Evolutionary conservation across 1,140 invertebrate genomes (phyloP).

Genomic region (Lasaia peninsularis): DNA sequence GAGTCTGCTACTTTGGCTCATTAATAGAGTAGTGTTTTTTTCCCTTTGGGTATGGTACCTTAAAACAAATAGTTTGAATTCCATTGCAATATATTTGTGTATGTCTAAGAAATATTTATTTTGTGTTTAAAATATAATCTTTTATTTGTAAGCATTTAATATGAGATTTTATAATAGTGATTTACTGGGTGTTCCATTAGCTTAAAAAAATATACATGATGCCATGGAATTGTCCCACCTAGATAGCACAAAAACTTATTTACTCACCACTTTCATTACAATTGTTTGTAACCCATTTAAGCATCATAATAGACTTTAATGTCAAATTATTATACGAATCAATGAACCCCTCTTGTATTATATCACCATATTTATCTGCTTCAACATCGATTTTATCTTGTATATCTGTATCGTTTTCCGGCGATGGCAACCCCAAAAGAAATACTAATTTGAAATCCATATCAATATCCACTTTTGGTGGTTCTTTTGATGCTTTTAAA

Average conservation of each 20-base stretch:
- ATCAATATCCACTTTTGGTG: constrained; percentile 33
- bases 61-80: no score
- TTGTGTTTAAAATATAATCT: no score
- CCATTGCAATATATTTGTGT: no score
- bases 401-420: constrained; percentile 52
- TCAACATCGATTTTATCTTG: constrained; percentile 80
- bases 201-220: no score
- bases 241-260: not conserved
- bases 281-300: constrained; percentile 87
- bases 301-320: constrained; percentile 90
- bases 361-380: constrained; percentile 83
- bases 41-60: no score
- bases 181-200: no score
- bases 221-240: no score
- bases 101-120: no score
- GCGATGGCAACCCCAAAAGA: constrained; percentile 49
- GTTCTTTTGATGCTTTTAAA: constrained; percentile 43
- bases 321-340: constrained; percentile 97
- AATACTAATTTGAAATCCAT: constrained; percentile 59
- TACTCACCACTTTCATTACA: constrained; percentile 77
- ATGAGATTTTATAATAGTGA: no score
- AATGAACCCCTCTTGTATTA: constrained; percentile 93
- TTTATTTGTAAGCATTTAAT: no score
- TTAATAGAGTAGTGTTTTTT: no score
- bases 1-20: no score